Base-by-base conservation (phyloP, 2,113 vertebrate genomes). In the Phalacrocorax aristotelis region DNA sequence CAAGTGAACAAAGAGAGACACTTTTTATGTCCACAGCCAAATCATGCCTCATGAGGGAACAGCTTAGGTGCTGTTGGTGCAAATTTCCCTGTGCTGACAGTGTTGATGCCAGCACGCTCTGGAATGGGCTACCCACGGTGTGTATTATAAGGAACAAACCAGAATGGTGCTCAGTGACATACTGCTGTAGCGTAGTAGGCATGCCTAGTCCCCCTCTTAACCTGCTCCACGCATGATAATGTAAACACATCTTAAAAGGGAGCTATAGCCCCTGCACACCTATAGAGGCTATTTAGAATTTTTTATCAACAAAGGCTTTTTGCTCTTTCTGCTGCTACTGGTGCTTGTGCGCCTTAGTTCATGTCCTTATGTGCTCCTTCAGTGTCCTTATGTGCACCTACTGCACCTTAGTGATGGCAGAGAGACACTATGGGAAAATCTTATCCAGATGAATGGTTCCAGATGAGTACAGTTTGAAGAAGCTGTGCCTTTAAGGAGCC, bases 21-120 rank as follows among this genome's bases (percentile, higher is more conserved):
- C 3, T 65, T 82, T 68, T 57, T 49, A 46, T 1, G 3, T 26
- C 49, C 38, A 26, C 1, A 7, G 29, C 21, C 3, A 1, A 6
- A 10, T 70, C 11, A 7, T 16, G 34, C 16, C 79, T 86, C 9
- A 2, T n/a, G 22, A 38, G 29, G 46, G 23, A 60, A 27, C 19
- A 66, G 9, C 5, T 72, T 48, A 38, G 17, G 16, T 60, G 3
- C 5, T 20, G 4, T 9, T 38, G 23, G 44, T 25, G 23, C 23
- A 46, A 15, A 40, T 11, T 69, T 11, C 20, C 54, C 49, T 65
- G 60, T 2, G 0, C 14, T 52, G 46, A 6, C 66, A 30, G 32
- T 30, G 20, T 60, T 55, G 32, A 29, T 70, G 55, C n/a, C 29
- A 21, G 40, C 51, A 40, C 1, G 2, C 51, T 74, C 20, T 52